Base-by-base conservation (phyloP, 1,140 invertebrate species). In the Pseudomyrmex concolor region DNA sequence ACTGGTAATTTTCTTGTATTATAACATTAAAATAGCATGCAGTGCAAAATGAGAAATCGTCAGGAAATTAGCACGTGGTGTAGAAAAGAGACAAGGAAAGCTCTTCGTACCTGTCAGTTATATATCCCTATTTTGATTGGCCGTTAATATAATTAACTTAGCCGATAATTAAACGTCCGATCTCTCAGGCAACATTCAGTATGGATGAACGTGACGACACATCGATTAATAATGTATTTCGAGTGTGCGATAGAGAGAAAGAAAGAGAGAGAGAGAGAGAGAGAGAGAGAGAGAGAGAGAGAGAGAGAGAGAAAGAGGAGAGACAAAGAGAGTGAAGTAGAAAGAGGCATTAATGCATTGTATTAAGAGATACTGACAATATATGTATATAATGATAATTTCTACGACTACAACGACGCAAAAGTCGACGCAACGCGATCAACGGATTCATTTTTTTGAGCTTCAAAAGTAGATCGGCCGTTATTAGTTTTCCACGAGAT, bases 401-500 rank as follows among this genome's bases (percentile, higher is more conserved):
- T 68, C n/a, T 25, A 25, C 43, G 64, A 70, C 64, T 34, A 48
- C 54, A 54, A 60, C 43, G 43, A 70, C 54, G 54, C 66, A 66
- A 80, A 80, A 80, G 76, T 80, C 76, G 64, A 3, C 66, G 22
- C 66, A 45, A 12, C 17, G 62, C 62, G 64, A 68, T 15, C 34
- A 25, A 68, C 51, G 19, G 34, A 54, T 80, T 80, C 43, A 80
- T 80, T 80, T 71, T 80, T 80, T 80, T 66, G 54, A 50, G 76
- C 54, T 55, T 59, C 54, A 66, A 80, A 80, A 80, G 76, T 80
- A 57, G 66, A 80, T 54, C 76, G 66, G 51, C 54, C 43, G 76
- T 80, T 80, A 80, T 71, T 80, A 80, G 76, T 66, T 80, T 80
- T 80, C 66, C 45, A 71, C 43, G 76, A 34, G 34, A 71, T 80